Base-by-base conservation (phyloP, 2,888 invertebrate genomes). In the Cryptosula pallasiana region DNA sequence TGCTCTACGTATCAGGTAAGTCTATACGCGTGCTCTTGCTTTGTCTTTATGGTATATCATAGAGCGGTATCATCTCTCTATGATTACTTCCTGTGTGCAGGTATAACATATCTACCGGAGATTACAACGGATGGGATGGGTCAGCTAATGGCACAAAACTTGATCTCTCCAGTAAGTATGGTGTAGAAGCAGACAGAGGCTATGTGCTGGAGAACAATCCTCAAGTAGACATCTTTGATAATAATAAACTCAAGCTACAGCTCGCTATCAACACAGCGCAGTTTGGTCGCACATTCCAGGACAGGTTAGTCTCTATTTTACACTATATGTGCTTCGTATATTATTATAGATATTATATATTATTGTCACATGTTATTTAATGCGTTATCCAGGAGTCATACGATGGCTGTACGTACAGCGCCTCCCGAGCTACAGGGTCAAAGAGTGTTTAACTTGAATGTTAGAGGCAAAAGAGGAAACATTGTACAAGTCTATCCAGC, bases 401-500 rank as follows among this genome's bases (percentile, higher is more conserved):
- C 77, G 5, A 83, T 84, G 77, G 79, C 80, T 16, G 78, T 84
- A n/a, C 76, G 78, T 16, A 72, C 75, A 70, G 75, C 78, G 1
- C 80, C 81, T 20, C 73, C 72, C 0, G 73, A 75, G n/a, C 71
- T 80, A 2, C 36, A 74, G 32, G 35, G 1, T 0, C 74, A 69
- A 0, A 75, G 73, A 0, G 81, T 85, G 36, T 79, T 82, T 73
- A 85, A 85, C 74, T 55, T 84, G 72, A 85, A 84, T 76, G 83
- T 84, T 0, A 76, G 83, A n/a, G 85, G 85, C 5, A 84, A 84
- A 74, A 74, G 85, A 29, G 84, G 85, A 45, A 85, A 85, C 75
- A 85, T 85, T 71, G 84, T 85, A 2, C 84, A 85, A 76, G 83
- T 83, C 25, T 84, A 82, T 74, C 84, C 84, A 3, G 79, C 80